phyloP scores from a whole-genome alignment of 2,113 vertebrate genomes.

The Saccopteryx leptura region DNA sequence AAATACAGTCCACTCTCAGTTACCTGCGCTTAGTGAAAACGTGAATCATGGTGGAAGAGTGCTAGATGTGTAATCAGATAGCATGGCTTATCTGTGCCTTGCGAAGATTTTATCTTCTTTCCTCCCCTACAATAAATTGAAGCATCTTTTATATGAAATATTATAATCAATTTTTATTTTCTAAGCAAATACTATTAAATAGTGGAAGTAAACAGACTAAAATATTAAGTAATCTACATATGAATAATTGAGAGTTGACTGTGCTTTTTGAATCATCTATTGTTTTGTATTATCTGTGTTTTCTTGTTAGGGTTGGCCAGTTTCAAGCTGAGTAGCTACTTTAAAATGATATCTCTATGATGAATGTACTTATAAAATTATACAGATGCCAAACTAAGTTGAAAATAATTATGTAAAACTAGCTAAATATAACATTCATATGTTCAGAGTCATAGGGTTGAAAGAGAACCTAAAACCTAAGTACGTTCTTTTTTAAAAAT shows the following conservation, averaged over 20 bases:
- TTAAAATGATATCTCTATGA: conserved; percentile 27
- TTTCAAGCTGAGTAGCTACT: conserved; percentile 52
- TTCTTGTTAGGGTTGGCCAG: conserved; percentile 56
- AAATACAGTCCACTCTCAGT: conserved; percentile 68
- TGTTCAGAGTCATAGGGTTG: neutral
- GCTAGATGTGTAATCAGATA: conserved; percentile 19
- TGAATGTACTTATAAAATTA: conserved; percentile 58
- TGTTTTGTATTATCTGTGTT: conserved; percentile 63
- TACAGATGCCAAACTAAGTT: conserved; percentile 58
- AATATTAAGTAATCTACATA: conserved; percentile 37
- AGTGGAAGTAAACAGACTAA: conserved; percentile 43
- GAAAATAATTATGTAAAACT: conserved; percentile 57
- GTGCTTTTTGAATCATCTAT: conserved; percentile 63
- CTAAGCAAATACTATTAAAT: conserved; percentile 26
- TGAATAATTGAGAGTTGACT: conserved; percentile 67
- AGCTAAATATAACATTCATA: conserved; percentile 47
- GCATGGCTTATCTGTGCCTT: conserved; percentile 22
- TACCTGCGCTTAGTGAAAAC: conserved; percentile 37
- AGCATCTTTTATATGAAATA: neutral
- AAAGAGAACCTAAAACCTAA: conserved; percentile 43
- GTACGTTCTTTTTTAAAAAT: neutral
- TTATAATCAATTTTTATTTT: conserved; percentile 58
- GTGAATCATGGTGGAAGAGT: neutral
- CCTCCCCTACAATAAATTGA: neutral
- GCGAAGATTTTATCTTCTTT: conserved; percentile 37